A percentile compares a stretch with the other conserved stretches of the same genome.
Conservation (phyloP, 2,113 vertebrate genomes). For the Mesoclemmys tuberculata region DNA sequence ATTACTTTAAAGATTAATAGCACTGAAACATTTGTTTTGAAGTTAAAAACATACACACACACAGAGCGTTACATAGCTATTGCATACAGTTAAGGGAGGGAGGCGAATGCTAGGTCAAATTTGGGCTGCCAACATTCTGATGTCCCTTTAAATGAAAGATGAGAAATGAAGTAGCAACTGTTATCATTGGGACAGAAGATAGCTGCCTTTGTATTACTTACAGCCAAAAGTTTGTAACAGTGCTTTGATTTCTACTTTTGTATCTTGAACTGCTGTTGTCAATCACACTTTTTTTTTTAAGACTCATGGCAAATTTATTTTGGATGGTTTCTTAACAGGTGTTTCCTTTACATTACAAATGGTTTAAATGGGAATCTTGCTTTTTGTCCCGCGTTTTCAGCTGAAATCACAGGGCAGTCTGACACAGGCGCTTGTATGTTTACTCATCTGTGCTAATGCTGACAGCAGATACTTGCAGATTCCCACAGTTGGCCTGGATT, state of each 20-base stretch:
- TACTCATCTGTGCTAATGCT: conserved; percentile 72
- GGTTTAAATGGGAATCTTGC: conserved; percentile 45
- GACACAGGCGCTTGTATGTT: conserved; percentile 32
- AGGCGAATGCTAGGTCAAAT: not conserved
- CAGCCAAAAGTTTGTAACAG: conserved; percentile 17
- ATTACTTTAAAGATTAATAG: not conserved
- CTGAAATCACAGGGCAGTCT: conserved; percentile 62
- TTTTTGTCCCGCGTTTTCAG: conserved; percentile 50
- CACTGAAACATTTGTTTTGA: not conserved
- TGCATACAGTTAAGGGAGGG: conserved; percentile 23
- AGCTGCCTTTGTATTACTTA: conserved; percentile 51
- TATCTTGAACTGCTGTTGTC: conserved; percentile 44
- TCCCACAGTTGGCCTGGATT: conserved; percentile 36
- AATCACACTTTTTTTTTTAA: not conserved
- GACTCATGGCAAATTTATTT: conserved; percentile 56
- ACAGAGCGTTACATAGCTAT: not conserved
- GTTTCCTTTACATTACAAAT: conserved; percentile 63
- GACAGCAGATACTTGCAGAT: conserved; percentile 66
- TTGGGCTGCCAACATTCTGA: not conserved
- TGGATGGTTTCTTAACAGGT: conserved; percentile 76
- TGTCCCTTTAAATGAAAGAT: conserved; percentile 39
- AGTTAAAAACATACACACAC: not conserved
- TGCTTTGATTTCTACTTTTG: conserved; percentile 45
- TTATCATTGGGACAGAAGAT: conserved; percentile 33
- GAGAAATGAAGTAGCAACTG: conserved; percentile 38